Evolutionary conservation across 2,888 invertebrate genomes (phyloP).

Genomic region (Polydrusus tereticollis): DNA sequence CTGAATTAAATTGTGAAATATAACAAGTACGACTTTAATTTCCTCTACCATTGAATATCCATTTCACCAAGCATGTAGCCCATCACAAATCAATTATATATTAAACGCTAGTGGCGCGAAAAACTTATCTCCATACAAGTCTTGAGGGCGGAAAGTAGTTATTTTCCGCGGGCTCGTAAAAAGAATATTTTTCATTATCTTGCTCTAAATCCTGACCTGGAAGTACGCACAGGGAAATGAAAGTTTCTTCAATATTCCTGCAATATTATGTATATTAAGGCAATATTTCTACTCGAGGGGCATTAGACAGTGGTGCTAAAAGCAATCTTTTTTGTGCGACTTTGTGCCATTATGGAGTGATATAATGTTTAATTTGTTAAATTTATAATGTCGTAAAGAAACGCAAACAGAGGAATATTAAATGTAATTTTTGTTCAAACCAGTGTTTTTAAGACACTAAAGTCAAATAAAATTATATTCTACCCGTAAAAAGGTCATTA

Average conservation of each 20-base stretch:
- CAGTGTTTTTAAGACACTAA: neutral
- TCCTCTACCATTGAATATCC: too few species aligned
- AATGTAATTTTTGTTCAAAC: conserved; percentile 7
- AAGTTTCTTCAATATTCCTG: neutral
- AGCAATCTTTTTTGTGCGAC: conserved; percentile 37
- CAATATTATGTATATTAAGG: conserved; percentile 35
- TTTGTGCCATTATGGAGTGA: conserved; percentile 19
- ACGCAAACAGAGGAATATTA: conserved; percentile 19
- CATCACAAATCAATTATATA: too few species aligned
- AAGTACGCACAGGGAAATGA: neutral
- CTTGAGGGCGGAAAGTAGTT: too few species aligned
- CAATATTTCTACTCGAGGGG: conserved; percentile 34
- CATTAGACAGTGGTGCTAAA: conserved; percentile 36
- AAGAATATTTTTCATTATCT: too few species aligned
- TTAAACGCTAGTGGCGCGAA: too few species aligned
- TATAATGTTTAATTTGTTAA: conserved; percentile 26
- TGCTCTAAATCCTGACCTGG: neutral
- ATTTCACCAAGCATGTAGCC: too few species aligned
- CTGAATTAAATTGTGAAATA: too few species aligned
- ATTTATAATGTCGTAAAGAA: conserved; percentile 20
- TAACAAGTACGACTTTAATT: too few species aligned
- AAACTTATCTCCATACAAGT: too few species aligned
- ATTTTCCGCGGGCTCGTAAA: too few species aligned
- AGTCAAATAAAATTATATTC: conserved; percentile 2
- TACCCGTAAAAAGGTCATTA: neutral